Conservation (phyloP, 2,888 invertebrate species). For the Sthenelais limicola region DNA sequence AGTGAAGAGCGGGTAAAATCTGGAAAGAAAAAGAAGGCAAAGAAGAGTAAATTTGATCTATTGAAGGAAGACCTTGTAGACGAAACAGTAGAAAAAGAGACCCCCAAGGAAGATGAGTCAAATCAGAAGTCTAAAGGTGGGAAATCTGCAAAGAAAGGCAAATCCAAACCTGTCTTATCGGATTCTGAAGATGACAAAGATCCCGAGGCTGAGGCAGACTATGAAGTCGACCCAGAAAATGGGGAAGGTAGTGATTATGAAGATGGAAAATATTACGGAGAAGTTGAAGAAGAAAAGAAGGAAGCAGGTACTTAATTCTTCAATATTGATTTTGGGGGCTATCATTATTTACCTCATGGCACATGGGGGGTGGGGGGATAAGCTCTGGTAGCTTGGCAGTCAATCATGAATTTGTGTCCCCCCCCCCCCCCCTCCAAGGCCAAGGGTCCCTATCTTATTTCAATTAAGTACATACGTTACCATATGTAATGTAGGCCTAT, state of each 20-base stretch:
- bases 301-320: constrained; percentile 15
- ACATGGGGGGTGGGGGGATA: too few species aligned
- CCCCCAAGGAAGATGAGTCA: constrained; percentile 1
- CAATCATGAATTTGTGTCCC: too few species aligned
- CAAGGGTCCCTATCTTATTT: too few species aligned
- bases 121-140: constrained; percentile 35
- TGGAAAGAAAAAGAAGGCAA: constrained; percentile 37
- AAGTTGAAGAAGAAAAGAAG: constrained; percentile 33
- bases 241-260: constrained; percentile 28
- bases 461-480: too few species aligned
- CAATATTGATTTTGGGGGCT: too few species aligned
- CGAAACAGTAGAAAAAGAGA: background rate
- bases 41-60: constrained; percentile 33
- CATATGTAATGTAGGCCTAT: too few species aligned
- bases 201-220: background rate
- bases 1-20: constrained; percentile 40
- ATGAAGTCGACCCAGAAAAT: background rate
- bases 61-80: constrained; percentile 17
- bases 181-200: constrained; percentile 4
- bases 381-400: too few species aligned
- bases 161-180: background rate
- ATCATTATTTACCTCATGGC: too few species aligned
- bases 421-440: too few species aligned
- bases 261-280: constrained; percentile 24
- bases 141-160: constrained; percentile 27